Percentiles rank a stretch among this genome's conserved stretches.
Conservation (phyloP, 1,140 invertebrate species). For the Trachymyrmex septentrionalis region DNA sequence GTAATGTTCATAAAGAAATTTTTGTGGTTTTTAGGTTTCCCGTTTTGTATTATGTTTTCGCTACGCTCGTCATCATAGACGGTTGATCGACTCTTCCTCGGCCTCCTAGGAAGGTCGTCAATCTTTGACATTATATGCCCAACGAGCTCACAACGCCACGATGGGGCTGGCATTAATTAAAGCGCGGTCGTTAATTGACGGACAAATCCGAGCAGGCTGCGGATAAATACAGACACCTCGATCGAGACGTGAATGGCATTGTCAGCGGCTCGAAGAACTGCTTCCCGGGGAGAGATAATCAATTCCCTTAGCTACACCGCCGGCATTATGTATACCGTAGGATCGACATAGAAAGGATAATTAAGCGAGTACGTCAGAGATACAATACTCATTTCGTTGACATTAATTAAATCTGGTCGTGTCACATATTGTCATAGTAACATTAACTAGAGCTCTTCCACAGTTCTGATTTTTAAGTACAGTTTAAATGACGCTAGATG, state of each 20-base stretch:
- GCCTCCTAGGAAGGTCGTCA: slow-evolving; percentile 39
- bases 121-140: slow-evolving; percentile 74
- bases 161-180: slow-evolving; percentile 71
- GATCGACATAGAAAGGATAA: slow-evolving; percentile 65
- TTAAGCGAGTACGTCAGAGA: slow-evolving; percentile 52
- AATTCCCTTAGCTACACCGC: slow-evolving; percentile 56
- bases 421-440: slow-evolving; percentile 17
- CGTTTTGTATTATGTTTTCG: not conserved
- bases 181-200: slow-evolving; percentile 73
- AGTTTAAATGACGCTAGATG: not conserved
- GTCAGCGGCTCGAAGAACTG: slow-evolving; percentile 65
- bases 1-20: not conserved
- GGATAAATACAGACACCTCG: slow-evolving; percentile 73
- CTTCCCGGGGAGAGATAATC: slow-evolving; percentile 67
- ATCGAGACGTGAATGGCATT: slow-evolving; percentile 71
- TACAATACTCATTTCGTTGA: slow-evolving; percentile 53
- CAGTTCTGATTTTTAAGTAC: not conserved
- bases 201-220: slow-evolving; percentile 64
- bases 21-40: not conserved
- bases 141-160: slow-evolving; percentile 6
- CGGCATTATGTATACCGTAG: slow-evolving; percentile 46
- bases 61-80: slow-evolving; percentile 27
- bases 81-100: slow-evolving; percentile 19
- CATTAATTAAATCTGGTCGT: slow-evolving; percentile 44
- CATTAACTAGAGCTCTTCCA: slow-evolving; percentile 17